Evolutionary conservation across 2,797 vertebrate genomes (phyloP).

Genomic region (Jordanella pulchra): DNA sequence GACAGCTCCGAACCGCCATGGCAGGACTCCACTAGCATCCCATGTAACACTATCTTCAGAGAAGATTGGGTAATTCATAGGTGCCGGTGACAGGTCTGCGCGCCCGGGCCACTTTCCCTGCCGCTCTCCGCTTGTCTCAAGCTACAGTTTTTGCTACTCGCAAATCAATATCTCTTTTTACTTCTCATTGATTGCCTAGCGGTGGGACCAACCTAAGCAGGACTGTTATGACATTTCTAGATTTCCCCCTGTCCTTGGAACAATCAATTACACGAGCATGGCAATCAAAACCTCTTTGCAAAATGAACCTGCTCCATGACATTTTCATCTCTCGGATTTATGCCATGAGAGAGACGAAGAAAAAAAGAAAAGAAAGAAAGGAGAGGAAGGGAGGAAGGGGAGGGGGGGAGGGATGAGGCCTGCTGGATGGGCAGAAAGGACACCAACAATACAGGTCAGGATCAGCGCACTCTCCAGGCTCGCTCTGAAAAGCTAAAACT

Average conservation of each 20-base stretch:
- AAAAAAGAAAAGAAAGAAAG: constrained; percentile 36
- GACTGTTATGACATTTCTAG: constrained; percentile 89
- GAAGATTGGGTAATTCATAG: constrained; percentile 81
- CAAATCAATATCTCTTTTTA: constrained; percentile 87
- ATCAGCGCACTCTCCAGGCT: constrained; percentile 51
- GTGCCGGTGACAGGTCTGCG: constrained; percentile 79
- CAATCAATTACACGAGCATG: constrained; percentile 86
- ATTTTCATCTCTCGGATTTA: constrained; percentile 88
- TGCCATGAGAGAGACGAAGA: constrained; percentile 60
- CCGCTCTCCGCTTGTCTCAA: constrained; percentile 78
- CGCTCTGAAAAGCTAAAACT: constrained; percentile 35
- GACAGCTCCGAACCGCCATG: constrained; percentile 73
- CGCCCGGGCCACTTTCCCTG: constrained; percentile 77
- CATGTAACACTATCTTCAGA: constrained; percentile 78
- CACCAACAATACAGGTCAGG: constrained; percentile 67
- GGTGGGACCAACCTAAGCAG: constrained; percentile 84
- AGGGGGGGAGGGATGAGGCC: constrained; percentile 31
- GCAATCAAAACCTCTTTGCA: constrained; percentile 89
- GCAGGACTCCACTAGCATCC: constrained; percentile 61
- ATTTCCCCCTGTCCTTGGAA: constrained; percentile 88
- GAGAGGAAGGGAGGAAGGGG: background rate
- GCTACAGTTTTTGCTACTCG: constrained; percentile 82
- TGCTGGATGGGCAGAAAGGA: constrained; percentile 43
- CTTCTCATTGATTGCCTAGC: constrained; percentile 85
- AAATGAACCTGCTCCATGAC: constrained; percentile 87